These are phyloP conservation scores for Neopelma chrysocephalum DNA, from an alignment of 2,797 vertebrate species.

Conservation along the genomic window DNA sequence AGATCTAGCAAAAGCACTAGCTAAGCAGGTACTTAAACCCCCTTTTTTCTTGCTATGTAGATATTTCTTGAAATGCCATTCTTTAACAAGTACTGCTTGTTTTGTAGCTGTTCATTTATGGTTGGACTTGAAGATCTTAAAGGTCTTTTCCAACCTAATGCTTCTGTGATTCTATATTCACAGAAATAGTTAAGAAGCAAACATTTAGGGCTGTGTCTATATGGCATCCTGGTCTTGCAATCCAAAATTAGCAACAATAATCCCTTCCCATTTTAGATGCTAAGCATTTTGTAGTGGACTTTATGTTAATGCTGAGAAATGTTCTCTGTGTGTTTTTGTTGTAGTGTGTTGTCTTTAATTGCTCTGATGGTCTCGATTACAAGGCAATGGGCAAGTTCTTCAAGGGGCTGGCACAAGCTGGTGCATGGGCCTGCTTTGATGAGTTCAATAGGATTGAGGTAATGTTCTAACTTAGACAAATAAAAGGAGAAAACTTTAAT, in stretches of 20 bases:
- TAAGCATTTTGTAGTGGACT: not conserved
- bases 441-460: slow-evolving; percentile 97
- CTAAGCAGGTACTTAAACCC: slow-evolving; percentile 87
- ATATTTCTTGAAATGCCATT: not conserved
- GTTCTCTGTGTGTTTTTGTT: slow-evolving; percentile 4
- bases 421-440: slow-evolving; percentile 95
- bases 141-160: not conserved
- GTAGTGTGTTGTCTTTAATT: slow-evolving; percentile 96
- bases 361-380: slow-evolving; percentile 93
- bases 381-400: slow-evolving; percentile 98
- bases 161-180: not conserved
- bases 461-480: slow-evolving; percentile 17
- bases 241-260: not conserved
- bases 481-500: not conserved
- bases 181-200: not conserved
- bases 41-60: not conserved
- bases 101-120: not conserved
- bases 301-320: not conserved
- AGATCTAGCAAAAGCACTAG: slow-evolving; percentile 95
- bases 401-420: slow-evolving; percentile 91
- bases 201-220: not conserved
- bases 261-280: not conserved
- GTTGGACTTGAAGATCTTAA: not conserved
- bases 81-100: not conserved
- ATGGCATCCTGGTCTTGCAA: not conserved